phyloP scores from a whole-genome alignment of 2,797 vertebrate genomes.

The Notolabrus celidotus region DNA sequence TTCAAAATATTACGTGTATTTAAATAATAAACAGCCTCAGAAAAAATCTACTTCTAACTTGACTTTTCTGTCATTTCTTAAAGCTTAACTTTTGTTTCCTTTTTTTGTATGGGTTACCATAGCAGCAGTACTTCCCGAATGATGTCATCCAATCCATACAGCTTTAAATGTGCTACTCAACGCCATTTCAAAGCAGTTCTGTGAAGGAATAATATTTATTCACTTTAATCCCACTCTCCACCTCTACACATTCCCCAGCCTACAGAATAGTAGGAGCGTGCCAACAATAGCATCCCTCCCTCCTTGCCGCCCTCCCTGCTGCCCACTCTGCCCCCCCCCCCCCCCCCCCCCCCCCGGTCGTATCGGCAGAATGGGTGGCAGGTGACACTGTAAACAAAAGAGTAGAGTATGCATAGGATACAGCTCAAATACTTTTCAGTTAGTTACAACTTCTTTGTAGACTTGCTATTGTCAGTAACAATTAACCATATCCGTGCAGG shows the following conservation, averaged over 20 bases:
- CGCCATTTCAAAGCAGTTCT: conserved; percentile 62
- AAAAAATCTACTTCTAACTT: background rate
- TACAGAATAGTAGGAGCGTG: conserved; percentile 55
- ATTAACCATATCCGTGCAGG: conserved; percentile 12
- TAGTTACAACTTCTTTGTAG: background rate
- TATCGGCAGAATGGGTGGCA: conserved; percentile 45
- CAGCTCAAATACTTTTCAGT: background rate
- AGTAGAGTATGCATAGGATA: conserved; percentile 8
- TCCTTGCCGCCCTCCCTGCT: conserved; percentile 30
- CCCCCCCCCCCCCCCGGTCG: conserved; percentile 27
- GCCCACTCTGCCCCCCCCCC: conserved; percentile 29
- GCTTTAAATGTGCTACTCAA: conserved; percentile 51
- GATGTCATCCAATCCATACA: conserved; percentile 68
- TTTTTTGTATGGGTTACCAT: conserved; percentile 37
- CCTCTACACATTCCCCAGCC: conserved; percentile 69
- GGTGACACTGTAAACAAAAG: conserved; percentile 48
- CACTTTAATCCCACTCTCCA: conserved; percentile 68
- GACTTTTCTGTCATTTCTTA: conserved; percentile 18
- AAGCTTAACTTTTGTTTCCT: conserved; percentile 1
- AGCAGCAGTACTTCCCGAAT: conserved; percentile 39
- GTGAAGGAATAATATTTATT: conserved; percentile 78
- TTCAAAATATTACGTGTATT: too few relatives aligned
- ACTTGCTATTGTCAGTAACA: conserved; percentile 10
- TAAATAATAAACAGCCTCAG: too few relatives aligned
- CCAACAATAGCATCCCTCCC: conserved; percentile 76